Percentiles rank a stretch among this genome's conserved stretches.
Evolutionary conservation across 2,888 invertebrate species (phyloP).

Genomic region (Hemithea aestivaria): DNA sequence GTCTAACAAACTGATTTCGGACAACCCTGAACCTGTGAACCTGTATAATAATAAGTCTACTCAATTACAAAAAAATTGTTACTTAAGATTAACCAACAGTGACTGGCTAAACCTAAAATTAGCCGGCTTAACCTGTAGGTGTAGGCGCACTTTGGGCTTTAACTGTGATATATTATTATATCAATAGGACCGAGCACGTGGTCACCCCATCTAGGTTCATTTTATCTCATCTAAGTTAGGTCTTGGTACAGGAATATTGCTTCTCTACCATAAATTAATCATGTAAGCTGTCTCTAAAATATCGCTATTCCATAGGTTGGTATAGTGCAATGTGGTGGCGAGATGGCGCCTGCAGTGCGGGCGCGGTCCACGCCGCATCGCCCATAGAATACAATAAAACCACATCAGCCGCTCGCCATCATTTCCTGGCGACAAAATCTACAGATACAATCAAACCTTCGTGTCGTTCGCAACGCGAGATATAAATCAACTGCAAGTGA

Average conservation of each 20-base stretch:
- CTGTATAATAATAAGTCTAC: no score
- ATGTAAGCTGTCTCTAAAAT: conserved; percentile 77
- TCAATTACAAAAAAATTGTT: no score
- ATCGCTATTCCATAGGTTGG: conserved; percentile 64
- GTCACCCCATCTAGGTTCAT: no score
- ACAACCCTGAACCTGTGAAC: no score
- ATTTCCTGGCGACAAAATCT: conserved; percentile 75
- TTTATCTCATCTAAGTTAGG: conserved; percentile 63
- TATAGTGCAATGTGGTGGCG: conserved; percentile 28
- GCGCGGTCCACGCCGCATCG: conserved; percentile 58
- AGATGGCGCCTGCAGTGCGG: conserved; percentile 25
- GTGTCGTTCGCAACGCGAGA: conserved; percentile 49
- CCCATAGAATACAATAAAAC: conserved; percentile 66
- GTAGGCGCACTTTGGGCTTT: no score
- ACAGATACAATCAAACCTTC: conserved; percentile 66
- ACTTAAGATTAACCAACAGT: no score
- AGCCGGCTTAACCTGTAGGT: no score
- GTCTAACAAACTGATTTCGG: no score
- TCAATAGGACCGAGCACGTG: no score
- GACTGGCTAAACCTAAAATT: no score
- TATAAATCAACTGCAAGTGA: conserved; percentile 64
- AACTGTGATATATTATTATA: no score
- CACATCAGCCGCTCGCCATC: conserved; percentile 49
- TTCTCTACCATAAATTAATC: conserved; percentile 74
- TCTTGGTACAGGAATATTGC: conserved; percentile 60